Evolutionary conservation across 2,113 vertebrate genomes (phyloP).

Genomic region (Muntiacus reevesi): DNA sequence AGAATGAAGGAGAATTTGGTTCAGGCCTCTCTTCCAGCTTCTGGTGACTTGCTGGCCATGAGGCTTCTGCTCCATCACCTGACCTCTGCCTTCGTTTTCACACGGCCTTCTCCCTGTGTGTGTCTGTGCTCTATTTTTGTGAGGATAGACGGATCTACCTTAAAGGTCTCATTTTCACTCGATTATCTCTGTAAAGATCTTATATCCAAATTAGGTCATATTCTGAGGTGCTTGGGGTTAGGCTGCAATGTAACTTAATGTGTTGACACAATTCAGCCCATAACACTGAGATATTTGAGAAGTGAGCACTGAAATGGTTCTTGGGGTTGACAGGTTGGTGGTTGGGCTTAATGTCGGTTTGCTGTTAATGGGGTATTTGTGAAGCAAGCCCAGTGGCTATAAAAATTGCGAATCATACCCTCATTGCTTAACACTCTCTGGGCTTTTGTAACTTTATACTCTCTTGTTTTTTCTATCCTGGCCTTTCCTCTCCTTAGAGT

Average conservation of each 20-base stretch:
- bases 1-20: background rate
- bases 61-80: background rate
- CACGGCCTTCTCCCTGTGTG: background rate
- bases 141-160: background rate
- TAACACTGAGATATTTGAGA: background rate
- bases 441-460: background rate
- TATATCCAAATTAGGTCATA: background rate
- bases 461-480: background rate
- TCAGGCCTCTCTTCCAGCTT: background rate
- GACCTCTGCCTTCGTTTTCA: background rate
- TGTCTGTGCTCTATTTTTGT: background rate
- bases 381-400: background rate
- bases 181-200: background rate
- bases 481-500: background rate
- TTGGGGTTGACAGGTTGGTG: background rate
- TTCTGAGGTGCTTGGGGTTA: background rate
- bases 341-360: background rate
- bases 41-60: background rate
- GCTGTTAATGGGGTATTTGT: background rate
- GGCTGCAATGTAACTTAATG: background rate
- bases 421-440: background rate
- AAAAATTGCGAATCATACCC: background rate
- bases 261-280: background rate
- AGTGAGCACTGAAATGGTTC: background rate
- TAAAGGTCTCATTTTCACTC: background rate